Percentiles rank a stretch among this genome's conserved stretches.
Evolutionary conservation across 2,888 invertebrate species (phyloP).

Genomic region (Drosophila incognita): DNA sequence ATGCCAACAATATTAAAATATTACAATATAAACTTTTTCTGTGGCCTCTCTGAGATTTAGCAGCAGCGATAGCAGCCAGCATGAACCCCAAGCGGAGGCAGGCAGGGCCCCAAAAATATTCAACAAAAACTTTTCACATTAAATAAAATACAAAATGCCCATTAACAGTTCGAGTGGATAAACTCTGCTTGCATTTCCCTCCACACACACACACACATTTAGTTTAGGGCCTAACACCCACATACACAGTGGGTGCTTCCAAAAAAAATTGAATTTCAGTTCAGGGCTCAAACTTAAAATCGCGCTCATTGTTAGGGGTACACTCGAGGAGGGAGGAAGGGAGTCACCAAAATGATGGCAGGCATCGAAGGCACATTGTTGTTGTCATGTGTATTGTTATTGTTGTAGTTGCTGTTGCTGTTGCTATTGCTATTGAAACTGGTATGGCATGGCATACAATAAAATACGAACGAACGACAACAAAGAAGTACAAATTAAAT

Average conservation of each 20-base stretch:
- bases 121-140: slow-evolving; percentile 79
- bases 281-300: slow-evolving; percentile 75
- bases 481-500: slow-evolving; percentile 82
- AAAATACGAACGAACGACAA: slow-evolving; percentile 79
- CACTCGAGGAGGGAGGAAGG: background rate
- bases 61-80: slow-evolving; percentile 36
- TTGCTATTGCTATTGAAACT: slow-evolving; percentile 46
- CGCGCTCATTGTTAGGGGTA: slow-evolving; percentile 58
- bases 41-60: slow-evolving; percentile 51
- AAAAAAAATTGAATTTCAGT: slow-evolving; percentile 78
- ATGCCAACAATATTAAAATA: slow-evolving; percentile 79
- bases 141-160: slow-evolving; percentile 82
- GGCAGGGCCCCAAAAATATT: slow-evolving; percentile 63
- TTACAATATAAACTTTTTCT: slow-evolving; percentile 77
- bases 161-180: slow-evolving; percentile 82
- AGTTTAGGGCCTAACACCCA: slow-evolving; percentile 10
- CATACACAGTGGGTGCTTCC: slow-evolving; percentile 18
- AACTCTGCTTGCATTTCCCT: slow-evolving; percentile 74
- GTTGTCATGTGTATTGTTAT: slow-evolving; percentile 54
- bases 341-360: slow-evolving; percentile 53
- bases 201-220: slow-evolving; percentile 31
- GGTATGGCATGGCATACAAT: slow-evolving; percentile 67
- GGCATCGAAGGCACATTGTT: slow-evolving; percentile 73
- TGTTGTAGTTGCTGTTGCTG: slow-evolving; percentile 47
- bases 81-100: slow-evolving; percentile 20